Evolutionary conservation across 2,113 vertebrate species (phyloP).

Genomic region (Lonchura striata): DNA sequence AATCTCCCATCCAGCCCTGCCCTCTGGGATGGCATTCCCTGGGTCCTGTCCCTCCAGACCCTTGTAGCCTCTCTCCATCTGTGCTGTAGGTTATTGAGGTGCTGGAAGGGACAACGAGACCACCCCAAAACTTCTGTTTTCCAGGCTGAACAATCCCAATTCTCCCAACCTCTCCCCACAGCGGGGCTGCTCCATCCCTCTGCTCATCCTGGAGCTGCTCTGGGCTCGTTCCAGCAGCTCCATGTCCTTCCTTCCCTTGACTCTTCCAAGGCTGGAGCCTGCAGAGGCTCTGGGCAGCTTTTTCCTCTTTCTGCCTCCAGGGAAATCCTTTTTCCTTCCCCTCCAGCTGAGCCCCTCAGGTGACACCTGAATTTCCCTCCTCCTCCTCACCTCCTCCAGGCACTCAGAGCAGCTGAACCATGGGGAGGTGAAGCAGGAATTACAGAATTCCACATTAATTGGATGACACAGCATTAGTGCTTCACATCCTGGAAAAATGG

Average conservation of each 20-base stretch:
- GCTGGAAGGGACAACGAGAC: neutral
- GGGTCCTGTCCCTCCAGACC: rapidly evolving
- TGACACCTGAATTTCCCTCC: neutral
- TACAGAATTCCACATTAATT: neutral
- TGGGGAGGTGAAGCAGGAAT: neutral
- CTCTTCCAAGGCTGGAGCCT: neutral
- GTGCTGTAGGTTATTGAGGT: neutral
- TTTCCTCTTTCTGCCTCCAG: neutral
- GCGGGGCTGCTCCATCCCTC: neutral
- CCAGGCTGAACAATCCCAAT: neutral
- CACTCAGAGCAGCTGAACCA: neutral
- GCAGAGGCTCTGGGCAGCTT: neutral
- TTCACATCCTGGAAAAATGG: neutral
- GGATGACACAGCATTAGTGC: neutral
- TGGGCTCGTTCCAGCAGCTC: neutral
- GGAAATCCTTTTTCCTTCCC: neutral
- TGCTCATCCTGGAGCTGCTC: neutral
- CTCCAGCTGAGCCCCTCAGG: neutral
- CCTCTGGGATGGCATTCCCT: neutral
- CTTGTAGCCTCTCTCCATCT: neutral
- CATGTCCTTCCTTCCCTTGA: neutral
- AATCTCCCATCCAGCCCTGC: rapidly evolving
- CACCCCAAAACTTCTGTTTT: neutral
- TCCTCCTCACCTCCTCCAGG: neutral
- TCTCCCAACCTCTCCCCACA: neutral